Evolutionary conservation across 2,797 vertebrate genomes (phyloP).

Genomic region (Tokudaia muenninki): DNA sequence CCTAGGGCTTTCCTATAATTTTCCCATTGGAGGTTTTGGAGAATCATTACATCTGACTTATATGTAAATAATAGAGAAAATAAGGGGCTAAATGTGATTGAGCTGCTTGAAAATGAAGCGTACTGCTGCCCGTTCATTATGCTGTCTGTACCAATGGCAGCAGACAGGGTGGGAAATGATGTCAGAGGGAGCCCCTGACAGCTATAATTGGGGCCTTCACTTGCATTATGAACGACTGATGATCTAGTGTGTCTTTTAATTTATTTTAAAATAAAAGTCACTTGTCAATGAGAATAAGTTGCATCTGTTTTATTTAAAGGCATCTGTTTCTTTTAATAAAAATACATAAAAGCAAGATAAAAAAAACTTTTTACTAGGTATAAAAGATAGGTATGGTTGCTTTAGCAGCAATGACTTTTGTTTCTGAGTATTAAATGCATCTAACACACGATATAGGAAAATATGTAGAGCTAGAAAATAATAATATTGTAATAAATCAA

Average conservation of each 20-base stretch:
- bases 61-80: constrained; percentile 40
- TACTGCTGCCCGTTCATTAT: constrained; percentile 49
- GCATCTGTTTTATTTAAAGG: constrained; percentile 44
- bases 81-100: constrained; percentile 20
- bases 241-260: constrained; percentile 25
- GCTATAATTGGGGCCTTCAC: neutral
- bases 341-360: constrained; percentile 30
- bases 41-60: constrained; percentile 61
- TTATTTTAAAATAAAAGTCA: constrained; percentile 63
- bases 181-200: constrained; percentile 24
- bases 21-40: neutral
- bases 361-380: constrained; percentile 36
- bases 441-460: constrained; percentile 5
- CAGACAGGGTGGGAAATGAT: neutral
- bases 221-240: constrained; percentile 17
- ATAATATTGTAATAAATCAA: neutral
- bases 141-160: neutral
- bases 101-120: constrained; percentile 3
- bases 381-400: neutral
- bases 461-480: neutral
- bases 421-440: neutral
- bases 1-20: constrained; percentile 37
- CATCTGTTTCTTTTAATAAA: constrained; percentile 20
- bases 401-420: constrained; percentile 37
- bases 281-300: constrained; percentile 12